These are phyloP conservation scores for Sisyra nigra DNA, from an alignment of 2,888 invertebrate genomes.

Conservation along the genomic window DNA sequence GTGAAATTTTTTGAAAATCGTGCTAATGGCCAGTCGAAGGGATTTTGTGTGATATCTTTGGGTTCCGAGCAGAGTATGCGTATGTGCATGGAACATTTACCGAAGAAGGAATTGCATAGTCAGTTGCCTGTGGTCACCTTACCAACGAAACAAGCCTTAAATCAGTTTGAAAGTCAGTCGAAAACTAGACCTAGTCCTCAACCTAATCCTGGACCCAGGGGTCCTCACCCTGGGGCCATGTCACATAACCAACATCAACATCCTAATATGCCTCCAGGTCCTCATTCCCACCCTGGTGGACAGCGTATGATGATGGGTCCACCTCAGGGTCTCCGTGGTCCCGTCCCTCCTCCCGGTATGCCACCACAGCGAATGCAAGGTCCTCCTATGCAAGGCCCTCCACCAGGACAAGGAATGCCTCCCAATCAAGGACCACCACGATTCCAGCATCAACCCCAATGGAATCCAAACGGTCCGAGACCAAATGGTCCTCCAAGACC, in stretches of 20 bases:
- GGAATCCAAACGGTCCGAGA: conserved; percentile 33
- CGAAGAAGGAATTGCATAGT: conserved; percentile 92
- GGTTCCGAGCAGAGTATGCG: conserved; percentile 85
- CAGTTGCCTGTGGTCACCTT: conserved; percentile 89
- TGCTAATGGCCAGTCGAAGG: conserved; percentile 96
- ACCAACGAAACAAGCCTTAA: conserved; percentile 79
- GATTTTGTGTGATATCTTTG: conserved; percentile 90
- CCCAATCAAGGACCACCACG: conserved; percentile 39
- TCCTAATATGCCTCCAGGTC: conserved; percentile 31
- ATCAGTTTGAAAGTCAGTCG: conserved; percentile 82
- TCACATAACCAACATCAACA: conserved; percentile 30
- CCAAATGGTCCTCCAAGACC: conserved; percentile 38
- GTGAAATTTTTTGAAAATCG: conserved; percentile 99
- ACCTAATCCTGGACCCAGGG: conserved; percentile 43
- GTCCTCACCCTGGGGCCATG: conserved; percentile 40
- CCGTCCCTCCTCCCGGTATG: conserved; percentile 31
- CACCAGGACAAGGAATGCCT: conserved; percentile 38
- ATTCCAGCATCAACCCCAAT: conserved; percentile 38
- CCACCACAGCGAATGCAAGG: conserved; percentile 35
- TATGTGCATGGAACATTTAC: conserved; percentile 79
- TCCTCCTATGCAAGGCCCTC: conserved; percentile 38
- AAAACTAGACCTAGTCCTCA: conserved; percentile 77
- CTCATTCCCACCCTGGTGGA: conserved; percentile 35
- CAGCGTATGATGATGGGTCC: conserved; percentile 28
- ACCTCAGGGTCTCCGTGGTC: conserved; percentile 25